Conservation (phyloP, 2,888 invertebrate genomes). For the Erynnis tages region DNA sequence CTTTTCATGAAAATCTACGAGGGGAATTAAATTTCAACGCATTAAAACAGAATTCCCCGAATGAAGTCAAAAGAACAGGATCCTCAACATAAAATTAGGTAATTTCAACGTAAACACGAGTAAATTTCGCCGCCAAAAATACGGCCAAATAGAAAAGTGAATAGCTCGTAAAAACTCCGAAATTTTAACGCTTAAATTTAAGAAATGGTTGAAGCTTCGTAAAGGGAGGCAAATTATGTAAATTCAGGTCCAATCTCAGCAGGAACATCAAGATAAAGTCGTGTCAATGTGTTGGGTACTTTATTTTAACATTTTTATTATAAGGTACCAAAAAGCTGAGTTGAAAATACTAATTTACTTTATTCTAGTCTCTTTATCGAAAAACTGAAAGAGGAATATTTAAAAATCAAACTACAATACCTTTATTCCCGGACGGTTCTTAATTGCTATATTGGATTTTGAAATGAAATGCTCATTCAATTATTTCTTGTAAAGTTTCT, state of each 20-base stretch:
- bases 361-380: no score
- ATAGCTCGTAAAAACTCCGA: constrained; percentile 27
- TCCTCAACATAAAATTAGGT: constrained; percentile 14
- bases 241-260: constrained; percentile 23
- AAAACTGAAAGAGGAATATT: no score
- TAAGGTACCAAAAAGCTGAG: not conserved
- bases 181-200: constrained; percentile 28
- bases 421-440: no score
- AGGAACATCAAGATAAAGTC: constrained; percentile 20
- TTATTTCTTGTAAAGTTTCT: not conserved
- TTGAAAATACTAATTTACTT: not conserved
- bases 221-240: constrained; percentile 24
- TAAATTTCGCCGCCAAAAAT: constrained; percentile 22
- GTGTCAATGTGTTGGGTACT: constrained; percentile 18
- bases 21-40: not conserved
- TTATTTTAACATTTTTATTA: constrained; percentile 1
- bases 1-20: no score
- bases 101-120: constrained; percentile 26
- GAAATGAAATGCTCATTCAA: no score
- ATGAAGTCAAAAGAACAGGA: constrained; percentile 2
- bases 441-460: no score
- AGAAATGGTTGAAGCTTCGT: constrained; percentile 25
- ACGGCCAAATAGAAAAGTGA: constrained; percentile 25
- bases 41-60: not conserved
- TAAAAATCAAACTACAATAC: no score